Base-by-base conservation (phyloP, 2,797 vertebrate genomes). In the Menidia menidia region DNA sequence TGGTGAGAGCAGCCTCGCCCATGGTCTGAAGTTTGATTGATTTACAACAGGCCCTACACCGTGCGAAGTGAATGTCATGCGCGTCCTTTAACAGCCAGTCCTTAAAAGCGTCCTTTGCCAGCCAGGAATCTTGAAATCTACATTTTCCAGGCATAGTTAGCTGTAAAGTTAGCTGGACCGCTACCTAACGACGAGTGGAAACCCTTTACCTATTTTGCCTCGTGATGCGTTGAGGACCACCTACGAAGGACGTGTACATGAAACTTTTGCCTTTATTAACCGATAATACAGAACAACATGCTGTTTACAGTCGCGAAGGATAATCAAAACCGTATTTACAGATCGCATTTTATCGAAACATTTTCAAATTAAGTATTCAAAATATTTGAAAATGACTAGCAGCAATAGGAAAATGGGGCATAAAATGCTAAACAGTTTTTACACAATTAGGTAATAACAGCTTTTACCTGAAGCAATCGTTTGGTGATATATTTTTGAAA, bases 21-120 rank as follows among this genome's bases (percentile, higher is more conserved):
- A 93, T 93, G 53, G 88, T 90, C 81, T 91, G 89, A 80, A 93
- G 89, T 87, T 93, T 92, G 68, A 93, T 93, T 31, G 89, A 90
- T 84, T 91, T 93, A 53, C 85, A 88, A 59, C 92, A 93, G 42
- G 90, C 90, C 64, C 45, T 71, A n/a, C 92, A 93, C 2, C 89
- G 71, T 44, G 92, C 92, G 64, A 88, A 88, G 64, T 93, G 90
- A 42, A 92, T 92, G 73, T 92, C 89, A 33, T 88, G 85, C 1
- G 50, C 0, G 42, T 93, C 92, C 50, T 88, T 90, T 0, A 84
- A 47, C 66, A 93, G 78, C 90, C 92, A 93, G 31, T 88, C 87
- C 56, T 87, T 85, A 39, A 91, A 92, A 9, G 89, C 90, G 0
- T 74, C 87, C 77, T 91, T 92, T 0, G 81, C 55, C 0, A 92